phyloP scores from a whole-genome alignment of 2,888 invertebrate species.

The Neoscelio sp. region DNA sequence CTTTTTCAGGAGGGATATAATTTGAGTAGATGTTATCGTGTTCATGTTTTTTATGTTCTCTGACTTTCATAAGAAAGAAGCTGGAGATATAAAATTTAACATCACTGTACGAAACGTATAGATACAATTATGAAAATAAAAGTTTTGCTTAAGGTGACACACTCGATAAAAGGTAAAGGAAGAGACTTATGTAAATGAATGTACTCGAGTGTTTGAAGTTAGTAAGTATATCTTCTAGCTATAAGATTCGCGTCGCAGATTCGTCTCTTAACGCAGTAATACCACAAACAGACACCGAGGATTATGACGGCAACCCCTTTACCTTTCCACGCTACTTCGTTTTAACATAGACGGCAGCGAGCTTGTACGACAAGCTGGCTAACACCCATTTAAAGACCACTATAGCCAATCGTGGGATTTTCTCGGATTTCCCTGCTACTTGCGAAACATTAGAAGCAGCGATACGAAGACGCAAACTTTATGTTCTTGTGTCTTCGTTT shows the following conservation, averaged over 20 bases:
- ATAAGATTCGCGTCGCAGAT: constrained; percentile 72
- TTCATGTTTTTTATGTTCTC: too few species aligned
- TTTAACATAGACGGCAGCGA: constrained; percentile 72
- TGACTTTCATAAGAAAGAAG: too few species aligned
- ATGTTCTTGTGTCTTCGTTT: constrained; percentile 5
- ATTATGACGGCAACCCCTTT: constrained; percentile 78
- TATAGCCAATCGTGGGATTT: constrained; percentile 72
- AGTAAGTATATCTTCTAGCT: constrained; percentile 51
- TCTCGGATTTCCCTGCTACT: constrained; percentile 66
- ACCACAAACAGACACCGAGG: constrained; percentile 79
- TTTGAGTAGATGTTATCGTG: too few species aligned
- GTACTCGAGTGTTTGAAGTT: constrained; percentile 10
- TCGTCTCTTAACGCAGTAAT: constrained; percentile 78
- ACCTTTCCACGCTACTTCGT: constrained; percentile 70
- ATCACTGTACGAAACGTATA: too few species aligned
- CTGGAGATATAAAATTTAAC: too few species aligned
- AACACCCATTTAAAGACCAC: constrained; percentile 73
- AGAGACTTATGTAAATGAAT: constrained; percentile 38
- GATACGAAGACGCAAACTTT: constrained; percentile 37
- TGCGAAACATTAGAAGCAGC: constrained; percentile 55
- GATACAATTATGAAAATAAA: too few species aligned
- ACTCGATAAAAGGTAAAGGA: neutral
- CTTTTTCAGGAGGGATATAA: too few species aligned
- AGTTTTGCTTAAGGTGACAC: too few species aligned
- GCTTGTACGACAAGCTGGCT: constrained; percentile 71